Conservation (phyloP, 2,797 vertebrate species). For the Sardinella longiceps region DNA sequence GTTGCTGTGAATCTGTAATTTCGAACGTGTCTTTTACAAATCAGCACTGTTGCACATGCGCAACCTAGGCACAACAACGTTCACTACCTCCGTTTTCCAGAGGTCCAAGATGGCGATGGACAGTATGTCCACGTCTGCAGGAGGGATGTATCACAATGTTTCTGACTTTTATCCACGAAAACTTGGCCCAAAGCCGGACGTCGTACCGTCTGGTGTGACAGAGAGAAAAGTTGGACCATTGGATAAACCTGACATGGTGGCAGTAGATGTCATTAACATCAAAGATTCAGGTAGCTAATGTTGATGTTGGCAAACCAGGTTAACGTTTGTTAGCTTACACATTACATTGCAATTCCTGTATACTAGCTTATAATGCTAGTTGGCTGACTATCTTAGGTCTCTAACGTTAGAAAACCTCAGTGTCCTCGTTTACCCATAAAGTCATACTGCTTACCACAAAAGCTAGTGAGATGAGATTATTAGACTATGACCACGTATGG, state of each 20-base stretch:
- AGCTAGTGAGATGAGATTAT: no score
- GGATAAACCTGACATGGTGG: slow-evolving; percentile 81
- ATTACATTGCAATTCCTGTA: no score
- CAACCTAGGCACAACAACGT: neutral
- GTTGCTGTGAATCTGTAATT: no score
- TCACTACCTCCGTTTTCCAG: neutral
- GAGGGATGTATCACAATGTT: slow-evolving; percentile 64
- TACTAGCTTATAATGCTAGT: neutral
- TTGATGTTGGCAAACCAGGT: neutral
- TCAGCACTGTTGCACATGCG: neutral
- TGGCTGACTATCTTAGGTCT: slow-evolving; percentile 44
- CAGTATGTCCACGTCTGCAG: slow-evolving; percentile 73
- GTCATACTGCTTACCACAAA: no score
- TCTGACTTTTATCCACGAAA: slow-evolving; percentile 78
- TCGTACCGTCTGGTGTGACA: slow-evolving; percentile 79
- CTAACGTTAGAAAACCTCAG: neutral
- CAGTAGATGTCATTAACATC: slow-evolving; percentile 75
- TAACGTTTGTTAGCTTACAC: no score
- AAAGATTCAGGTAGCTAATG: slow-evolving; percentile 66
- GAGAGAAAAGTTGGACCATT: slow-evolving; percentile 74
- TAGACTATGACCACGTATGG: no score
- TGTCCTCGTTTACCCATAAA: no score
- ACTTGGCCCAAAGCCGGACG: slow-evolving; percentile 78
- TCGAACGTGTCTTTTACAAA: no score
- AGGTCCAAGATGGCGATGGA: slow-evolving; percentile 71